phyloP scores from a whole-genome alignment of 2,888 invertebrate species.

The Sericinus montela region DNA sequence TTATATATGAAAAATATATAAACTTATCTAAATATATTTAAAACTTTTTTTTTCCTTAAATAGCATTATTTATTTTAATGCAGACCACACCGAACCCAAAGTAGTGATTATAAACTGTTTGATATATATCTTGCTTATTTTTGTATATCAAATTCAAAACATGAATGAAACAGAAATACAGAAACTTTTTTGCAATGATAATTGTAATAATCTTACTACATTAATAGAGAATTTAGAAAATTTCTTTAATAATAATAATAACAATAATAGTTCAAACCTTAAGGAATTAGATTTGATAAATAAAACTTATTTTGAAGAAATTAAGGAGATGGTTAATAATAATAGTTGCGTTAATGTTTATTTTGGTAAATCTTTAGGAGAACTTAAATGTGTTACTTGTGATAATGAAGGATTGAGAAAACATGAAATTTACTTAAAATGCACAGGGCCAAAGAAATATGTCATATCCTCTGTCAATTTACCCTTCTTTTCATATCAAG shows the following conservation, averaged over 20 bases:
- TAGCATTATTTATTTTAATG: too few species aligned
- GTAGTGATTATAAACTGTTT: too few species aligned
- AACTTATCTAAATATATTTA: too few species aligned
- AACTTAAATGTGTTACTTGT: constrained; percentile 48
- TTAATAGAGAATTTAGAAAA: constrained; percentile 8
- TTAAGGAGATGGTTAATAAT: constrained; percentile 29
- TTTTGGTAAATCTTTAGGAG: constrained; percentile 56
- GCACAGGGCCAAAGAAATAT: constrained; percentile 37
- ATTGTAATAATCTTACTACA: constrained; percentile 1
- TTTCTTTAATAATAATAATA: constrained; percentile 4
- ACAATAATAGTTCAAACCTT: constrained; percentile 18
- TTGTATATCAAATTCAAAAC: too few species aligned
- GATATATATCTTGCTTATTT: too few species aligned
- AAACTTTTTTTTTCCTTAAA: too few species aligned
- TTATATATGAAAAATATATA: too few species aligned
- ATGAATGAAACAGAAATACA: background rate
- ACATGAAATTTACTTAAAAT: constrained; percentile 49
- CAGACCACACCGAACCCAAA: too few species aligned
- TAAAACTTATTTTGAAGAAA: constrained; percentile 33
- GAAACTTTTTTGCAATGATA: background rate
- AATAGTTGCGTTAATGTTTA: constrained; percentile 35
- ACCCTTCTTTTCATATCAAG: constrained; percentile 46
- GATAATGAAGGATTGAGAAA: constrained; percentile 39
- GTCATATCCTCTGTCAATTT: constrained; percentile 37
- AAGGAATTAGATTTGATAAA: constrained; percentile 17